phyloP scores from a whole-genome alignment of 2,113 vertebrate species.

The Cheirogaleus medius region DNA sequence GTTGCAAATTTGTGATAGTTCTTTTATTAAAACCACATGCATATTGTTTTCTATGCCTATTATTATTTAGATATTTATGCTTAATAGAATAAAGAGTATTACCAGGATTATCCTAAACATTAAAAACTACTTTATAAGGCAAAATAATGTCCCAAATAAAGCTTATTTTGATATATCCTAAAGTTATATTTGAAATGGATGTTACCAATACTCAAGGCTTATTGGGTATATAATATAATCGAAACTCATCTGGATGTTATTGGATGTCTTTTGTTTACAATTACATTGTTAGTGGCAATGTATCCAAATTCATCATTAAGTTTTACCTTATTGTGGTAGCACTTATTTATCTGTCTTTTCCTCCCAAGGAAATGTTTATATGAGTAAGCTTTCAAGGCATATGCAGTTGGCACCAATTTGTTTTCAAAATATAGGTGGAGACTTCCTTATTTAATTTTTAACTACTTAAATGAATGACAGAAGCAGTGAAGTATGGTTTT shows the following conservation, averaged over 20 bases:
- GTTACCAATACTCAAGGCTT: not conserved
- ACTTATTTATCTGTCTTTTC: not conserved
- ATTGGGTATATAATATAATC: not conserved
- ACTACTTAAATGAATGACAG: not conserved
- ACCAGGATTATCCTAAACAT: not conserved
- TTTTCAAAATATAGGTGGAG: not conserved
- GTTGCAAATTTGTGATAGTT: not conserved
- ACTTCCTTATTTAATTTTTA: not conserved
- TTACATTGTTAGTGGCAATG: not conserved
- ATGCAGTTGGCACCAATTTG: not conserved
- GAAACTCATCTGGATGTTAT: not conserved
- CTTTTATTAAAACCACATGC: not conserved
- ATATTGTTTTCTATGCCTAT: not conserved
- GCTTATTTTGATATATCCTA: not conserved
- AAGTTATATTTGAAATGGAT: conserved; percentile 15
- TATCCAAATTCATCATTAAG: not conserved
- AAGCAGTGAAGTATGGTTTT: not conserved
- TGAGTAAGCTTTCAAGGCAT: not conserved
- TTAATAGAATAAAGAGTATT: not conserved
- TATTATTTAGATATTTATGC: not conserved
- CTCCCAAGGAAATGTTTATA: not conserved
- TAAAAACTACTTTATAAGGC: not conserved
- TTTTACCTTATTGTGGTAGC: not conserved
- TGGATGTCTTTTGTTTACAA: not conserved
- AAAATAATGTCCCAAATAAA: not conserved